Base-by-base conservation (phyloP, 2,797 vertebrate genomes). In the Leptoclinus maculatus region DNA sequence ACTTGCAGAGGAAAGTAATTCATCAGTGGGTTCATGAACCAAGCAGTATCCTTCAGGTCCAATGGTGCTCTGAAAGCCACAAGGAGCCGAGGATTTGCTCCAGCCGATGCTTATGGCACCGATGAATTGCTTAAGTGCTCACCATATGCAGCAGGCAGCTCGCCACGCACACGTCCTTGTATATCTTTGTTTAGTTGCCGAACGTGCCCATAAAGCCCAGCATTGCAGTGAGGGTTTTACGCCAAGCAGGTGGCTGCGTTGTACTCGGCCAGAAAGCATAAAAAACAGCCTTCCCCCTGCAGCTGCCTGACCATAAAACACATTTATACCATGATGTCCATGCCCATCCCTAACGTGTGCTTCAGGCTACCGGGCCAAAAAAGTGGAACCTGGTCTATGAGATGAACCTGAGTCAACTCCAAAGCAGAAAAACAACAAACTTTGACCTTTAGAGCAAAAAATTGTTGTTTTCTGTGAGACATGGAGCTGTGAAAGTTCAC, bases 251-350 rank as follows among this genome's bases (percentile, higher is more conserved):
- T 95, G 95, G 95, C 90, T 84, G 66, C 88, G 92, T 91, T 91
- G 89, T 88, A 90, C 82, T 84, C 80, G 87, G 91, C 93, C 94
- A 94, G 92, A 90, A 92, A 88, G 82, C 88, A 92, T 90, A 92
- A 94, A 92, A 92, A 90, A 77, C 91, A 90, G 87, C 84, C 90
- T 88, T 88, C 90, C 82, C 86, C 85, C 83, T 65, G 92, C 94
- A 96, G 94, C 94, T 95, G 95, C 91, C 91, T 87, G 76, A 66
- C 85, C 87, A 91, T 96, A 95, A 95, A 95, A 94, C 90, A 94
- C 93, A 95, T 94, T 94, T 94, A 94, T 88, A 91, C 90, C 88
- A 93, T 94, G 90, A 94, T 95, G 91, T 92, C 90, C 87, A 6
- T 74, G 90, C 82, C 81, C 45, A 72, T 95, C 93, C 93, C 93